These are phyloP conservation scores for Progne subis DNA, from an alignment of 2,113 vertebrate species.

Conservation along the genomic window DNA sequence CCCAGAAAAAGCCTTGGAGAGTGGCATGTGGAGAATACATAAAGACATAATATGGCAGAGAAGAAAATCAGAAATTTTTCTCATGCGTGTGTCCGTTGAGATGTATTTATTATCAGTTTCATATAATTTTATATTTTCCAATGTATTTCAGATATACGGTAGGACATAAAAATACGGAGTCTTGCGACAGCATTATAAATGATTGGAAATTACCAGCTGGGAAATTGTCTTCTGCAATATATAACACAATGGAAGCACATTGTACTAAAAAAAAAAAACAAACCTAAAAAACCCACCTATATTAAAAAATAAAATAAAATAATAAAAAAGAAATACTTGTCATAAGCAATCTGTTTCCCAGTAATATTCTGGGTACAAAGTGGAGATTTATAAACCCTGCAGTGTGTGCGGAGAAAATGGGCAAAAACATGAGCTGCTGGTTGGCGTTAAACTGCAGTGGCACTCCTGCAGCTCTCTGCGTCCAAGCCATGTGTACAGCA, in stretches of 20 bases:
- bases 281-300: background rate
- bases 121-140: conserved; percentile 58
- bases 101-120: conserved; percentile 54
- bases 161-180: conserved; percentile 26
- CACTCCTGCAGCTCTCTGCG: background rate
- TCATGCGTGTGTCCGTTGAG: background rate
- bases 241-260: conserved; percentile 37
- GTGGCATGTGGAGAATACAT: conserved; percentile 5
- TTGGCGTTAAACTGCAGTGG: background rate
- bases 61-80: conserved; percentile 29
- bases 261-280: background rate
- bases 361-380: conserved; percentile 49
- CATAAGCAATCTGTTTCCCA: conserved; percentile 47
- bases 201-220: conserved; percentile 54
- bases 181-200: conserved; percentile 5
- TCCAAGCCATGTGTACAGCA: background rate
- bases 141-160: conserved; percentile 29
- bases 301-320: conserved; percentile 47
- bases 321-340: conserved; percentile 31
- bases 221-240: conserved; percentile 41
- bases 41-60: conserved; percentile 5
- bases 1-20: conserved; percentile 16
- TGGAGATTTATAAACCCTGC: conserved; percentile 41
- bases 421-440: background rate
- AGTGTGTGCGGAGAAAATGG: conserved; percentile 25